Percentiles rank a stretch among this genome's conserved stretches.
phyloP scores from a whole-genome alignment of 2,113 vertebrate species.

The Steatornis caripensis region DNA sequence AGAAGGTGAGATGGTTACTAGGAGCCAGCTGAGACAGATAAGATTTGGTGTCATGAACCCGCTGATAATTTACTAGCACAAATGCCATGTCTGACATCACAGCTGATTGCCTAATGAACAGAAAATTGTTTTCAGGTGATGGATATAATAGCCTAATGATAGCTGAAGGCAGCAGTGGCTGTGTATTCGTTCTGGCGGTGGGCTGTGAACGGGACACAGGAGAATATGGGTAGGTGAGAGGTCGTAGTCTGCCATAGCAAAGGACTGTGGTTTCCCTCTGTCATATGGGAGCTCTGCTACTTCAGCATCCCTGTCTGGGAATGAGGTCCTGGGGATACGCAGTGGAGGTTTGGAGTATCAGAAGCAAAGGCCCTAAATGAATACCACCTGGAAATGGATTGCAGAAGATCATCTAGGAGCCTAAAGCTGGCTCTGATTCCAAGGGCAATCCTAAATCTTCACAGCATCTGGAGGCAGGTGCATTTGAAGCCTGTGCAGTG shows the following conservation, averaged over 20 bases:
- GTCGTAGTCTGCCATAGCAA: fast-evolving
- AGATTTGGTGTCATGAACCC: neutral
- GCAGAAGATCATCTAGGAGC: neutral
- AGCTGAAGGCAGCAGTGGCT: neutral
- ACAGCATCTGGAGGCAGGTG: neutral
- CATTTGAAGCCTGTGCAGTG: neutral
- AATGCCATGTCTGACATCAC: neutral
- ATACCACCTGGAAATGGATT: neutral
- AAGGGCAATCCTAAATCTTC: neutral
- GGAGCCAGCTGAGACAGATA: neutral
- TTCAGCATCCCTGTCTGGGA: neutral
- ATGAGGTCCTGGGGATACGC: neutral
- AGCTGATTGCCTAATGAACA: conserved; percentile 11
- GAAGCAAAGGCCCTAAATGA: neutral
- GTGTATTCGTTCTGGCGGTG: neutral
- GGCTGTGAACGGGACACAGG: neutral
- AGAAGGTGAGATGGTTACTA: neutral
- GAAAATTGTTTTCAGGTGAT: conserved; percentile 21
- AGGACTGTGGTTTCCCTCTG: neutral
- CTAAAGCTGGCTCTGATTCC: neutral
- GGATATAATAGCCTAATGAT: neutral
- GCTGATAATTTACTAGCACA: neutral
- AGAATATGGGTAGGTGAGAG: neutral
- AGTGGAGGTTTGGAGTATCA: neutral
- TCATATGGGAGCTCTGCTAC: neutral